Evolutionary conservation across 2,797 vertebrate species (phyloP).

Genomic region (Chaetophractus vellerosus): DNA sequence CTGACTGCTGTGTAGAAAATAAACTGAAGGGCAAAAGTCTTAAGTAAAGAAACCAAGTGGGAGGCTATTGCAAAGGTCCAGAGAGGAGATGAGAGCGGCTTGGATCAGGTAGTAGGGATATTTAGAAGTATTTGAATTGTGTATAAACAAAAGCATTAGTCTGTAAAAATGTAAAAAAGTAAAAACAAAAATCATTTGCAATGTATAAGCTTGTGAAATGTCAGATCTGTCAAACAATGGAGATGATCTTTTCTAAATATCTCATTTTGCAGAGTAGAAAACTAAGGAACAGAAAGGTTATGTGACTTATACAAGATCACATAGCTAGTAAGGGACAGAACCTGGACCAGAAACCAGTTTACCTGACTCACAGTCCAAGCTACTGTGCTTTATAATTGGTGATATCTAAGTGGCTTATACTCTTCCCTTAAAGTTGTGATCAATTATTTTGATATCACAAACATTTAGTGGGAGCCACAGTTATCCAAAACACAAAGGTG

Average conservation of each 20-base stretch:
- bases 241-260: slow-evolving; percentile 29
- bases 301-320: neutral
- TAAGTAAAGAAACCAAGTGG: neutral
- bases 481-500: neutral
- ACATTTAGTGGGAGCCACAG: neutral
- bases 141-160: neutral
- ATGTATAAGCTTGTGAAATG: neutral
- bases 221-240: neutral
- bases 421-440: neutral
- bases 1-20: neutral
- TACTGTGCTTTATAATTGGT: neutral
- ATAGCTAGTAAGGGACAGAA: neutral
- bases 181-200: neutral
- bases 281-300: neutral
- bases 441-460: slow-evolving; percentile 38
- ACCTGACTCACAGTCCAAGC: neutral
- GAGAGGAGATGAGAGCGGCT: neutral
- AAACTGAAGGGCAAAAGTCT: neutral
- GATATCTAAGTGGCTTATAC: neutral
- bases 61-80: neutral
- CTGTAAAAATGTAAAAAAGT: neutral
- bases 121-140: neutral
- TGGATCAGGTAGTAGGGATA: neutral
- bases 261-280: slow-evolving; percentile 34
- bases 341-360: neutral